Evolutionary conservation across 2,113 vertebrate genomes (phyloP), one percentile per base, ranked within the genome.

Genomic region (Actenoides hombroni): DNA sequence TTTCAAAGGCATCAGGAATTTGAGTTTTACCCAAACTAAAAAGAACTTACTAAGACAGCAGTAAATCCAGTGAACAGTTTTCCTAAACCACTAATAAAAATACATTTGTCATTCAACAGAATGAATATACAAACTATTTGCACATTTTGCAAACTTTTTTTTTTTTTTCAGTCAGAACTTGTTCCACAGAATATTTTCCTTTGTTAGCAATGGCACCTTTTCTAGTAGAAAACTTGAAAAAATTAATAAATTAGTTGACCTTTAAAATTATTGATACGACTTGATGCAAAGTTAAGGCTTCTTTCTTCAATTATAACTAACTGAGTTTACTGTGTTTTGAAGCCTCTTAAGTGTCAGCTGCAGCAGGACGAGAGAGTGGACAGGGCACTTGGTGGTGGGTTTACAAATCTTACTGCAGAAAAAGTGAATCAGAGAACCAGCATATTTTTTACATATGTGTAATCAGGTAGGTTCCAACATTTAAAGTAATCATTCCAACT

Each of bases 21-120:
- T 86, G 42, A 70, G 56, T 96, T 91, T 92, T 68, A 74, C 25
- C 56, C 77, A 69, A 93, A 89, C n/a, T 67, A 60, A 39, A 76
- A 51, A 79, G 48, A 86, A 31, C 42, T 39, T 70, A 67, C 17
- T 57, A 83, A 93, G 53, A 37, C 28, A 74, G 44, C 61, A 86
- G 26, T 8, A 83, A 44, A 92, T 40, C 71, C 75, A 82, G 80
- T 69, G 85, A 94, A 39, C 33, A 11, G 4, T 54, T 75, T 82
- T 19, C 11, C 71, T 85, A 83, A 85, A 74, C 48, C 16, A 20
- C 16, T 83, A 76, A 86, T 67, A 94, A 91, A 94, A 94, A 94
- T 54, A 53, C 8, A 61, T 68, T 77, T 95, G 40, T 68, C 74
- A 90, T 95, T 95, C 92, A 91, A 94, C 77, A 95, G 94, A 96